Percentiles rank a stretch among this genome's conserved stretches.
phyloP scores from a whole-genome alignment of 2,888 invertebrate genomes.

The Caenorhabditis sp. region DNA sequence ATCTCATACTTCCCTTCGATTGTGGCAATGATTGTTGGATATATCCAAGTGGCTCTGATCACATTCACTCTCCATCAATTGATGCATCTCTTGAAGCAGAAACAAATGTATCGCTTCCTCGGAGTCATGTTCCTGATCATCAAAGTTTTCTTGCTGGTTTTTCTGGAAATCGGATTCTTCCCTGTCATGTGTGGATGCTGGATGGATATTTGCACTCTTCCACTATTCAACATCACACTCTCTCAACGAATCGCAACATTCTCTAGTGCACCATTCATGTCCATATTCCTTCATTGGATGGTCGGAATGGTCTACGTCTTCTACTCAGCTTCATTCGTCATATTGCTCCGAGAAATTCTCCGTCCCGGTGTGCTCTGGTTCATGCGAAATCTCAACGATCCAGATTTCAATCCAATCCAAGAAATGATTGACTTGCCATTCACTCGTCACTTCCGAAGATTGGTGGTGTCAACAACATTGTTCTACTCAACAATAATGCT shows the following conservation, averaged over 20 bases:
- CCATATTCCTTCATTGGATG: constrained; percentile 98
- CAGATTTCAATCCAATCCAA: constrained; percentile 98
- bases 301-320: constrained; percentile 99
- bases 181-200: constrained; percentile 99
- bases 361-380: constrained; percentile 99
- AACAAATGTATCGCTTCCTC: constrained; percentile 86
- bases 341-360: constrained; percentile 91
- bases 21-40: constrained; percentile 85
- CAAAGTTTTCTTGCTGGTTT: constrained; percentile 92
- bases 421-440: constrained; percentile 98
- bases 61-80: constrained; percentile 91
- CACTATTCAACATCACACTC: constrained; percentile 88
- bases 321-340: constrained; percentile 97
- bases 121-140: constrained; percentile 87
- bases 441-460: constrained; percentile 91
- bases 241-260: constrained; percentile 90
- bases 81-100: constrained; percentile 90
- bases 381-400: constrained; percentile 96
- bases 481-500: constrained; percentile 96
- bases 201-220: constrained; percentile 96
- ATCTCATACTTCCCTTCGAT: constrained; percentile 86
- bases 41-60: constrained; percentile 91
- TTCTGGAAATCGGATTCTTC: constrained; percentile 97
- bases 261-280: constrained; percentile 94
- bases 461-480: constrained; percentile 90